Evolutionary conservation across 1,140 invertebrate genomes (phyloP), one percentile per base, ranked within the genome.

Genomic region (Scaptomyza graminum): DNA sequence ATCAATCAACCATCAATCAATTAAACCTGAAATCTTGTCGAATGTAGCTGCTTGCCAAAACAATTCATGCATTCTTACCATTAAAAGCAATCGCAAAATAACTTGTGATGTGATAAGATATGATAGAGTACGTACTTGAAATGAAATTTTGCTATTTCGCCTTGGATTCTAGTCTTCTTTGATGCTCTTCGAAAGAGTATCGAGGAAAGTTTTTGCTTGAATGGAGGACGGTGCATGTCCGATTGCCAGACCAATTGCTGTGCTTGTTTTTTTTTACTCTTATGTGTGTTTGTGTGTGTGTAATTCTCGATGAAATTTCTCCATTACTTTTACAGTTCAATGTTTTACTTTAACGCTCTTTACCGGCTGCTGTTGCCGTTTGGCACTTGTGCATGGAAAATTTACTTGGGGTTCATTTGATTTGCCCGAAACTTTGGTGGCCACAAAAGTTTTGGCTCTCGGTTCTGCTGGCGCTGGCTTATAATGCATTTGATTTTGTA

Each of bases 401-500:
- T 87, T 87, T 81, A 87, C 67, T 71, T 57, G 67, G 62, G 78
- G 83, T 88, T 87, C 82, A 87, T 87, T 87, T 88, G 78, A 88
- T 87, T 87, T 88, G 71, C 74, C 79, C 56, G 44, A 85, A 87
- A 87, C 78, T 88, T 87, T 87, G 75, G 83, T 88, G 83, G 82
- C 82, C 82, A 83, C 82, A 87, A 82, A 88, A 87, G 83, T 87
- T 57, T 87, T 82, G 83, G 78, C 72, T 56, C 71, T 79, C 62
- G 77, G 60, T 52, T 43, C 62, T 69, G 70, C n/a, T 11, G 44
- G 41, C 31, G 50, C 37, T 71, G 59, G 59, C 79, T 74, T 88
- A 82, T 79, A 89, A 84, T 88, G 84, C 84, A 88, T 88, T 88
- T 89, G 83, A 83, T 89, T 87, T 83, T 76, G 62, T 74, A 69